These are phyloP conservation scores for Apogon hyalosoma DNA, from an alignment of 2,797 vertebrate genomes.

Conservation along the genomic window DNA sequence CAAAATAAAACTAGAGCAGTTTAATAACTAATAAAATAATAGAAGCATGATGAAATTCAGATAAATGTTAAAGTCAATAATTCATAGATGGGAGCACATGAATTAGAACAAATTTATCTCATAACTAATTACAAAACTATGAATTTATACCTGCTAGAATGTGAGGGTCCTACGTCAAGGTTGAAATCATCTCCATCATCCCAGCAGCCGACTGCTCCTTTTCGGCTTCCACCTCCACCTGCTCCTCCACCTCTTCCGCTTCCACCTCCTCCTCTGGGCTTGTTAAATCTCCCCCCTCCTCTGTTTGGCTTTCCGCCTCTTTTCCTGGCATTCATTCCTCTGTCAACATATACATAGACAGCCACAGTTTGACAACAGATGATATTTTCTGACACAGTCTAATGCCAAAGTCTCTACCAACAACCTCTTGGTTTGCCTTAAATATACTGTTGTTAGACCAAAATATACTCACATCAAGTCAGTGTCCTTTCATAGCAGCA, in stretches of 20 bases:
- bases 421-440: background rate
- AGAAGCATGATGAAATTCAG: too few relatives aligned
- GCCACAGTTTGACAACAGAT: slow-evolving; percentile 14
- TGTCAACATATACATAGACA: slow-evolving; percentile 28
- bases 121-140: background rate
- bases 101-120: too few relatives aligned
- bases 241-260: slow-evolving; percentile 51
- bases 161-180: slow-evolving; percentile 83
- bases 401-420: slow-evolving; percentile 2
- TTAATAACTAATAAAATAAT: too few relatives aligned
- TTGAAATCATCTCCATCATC: slow-evolving; percentile 93
- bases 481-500: slow-evolving; percentile 51
- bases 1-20: too few relatives aligned
- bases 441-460: background rate
- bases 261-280: slow-evolving; percentile 71
- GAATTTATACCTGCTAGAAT: slow-evolving; percentile 75
- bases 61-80: too few relatives aligned
- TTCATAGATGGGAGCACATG: too few relatives aligned
- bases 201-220: slow-evolving; percentile 86
- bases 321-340: slow-evolving; percentile 74
- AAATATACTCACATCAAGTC: slow-evolving; percentile 56
- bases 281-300: slow-evolving; percentile 85
- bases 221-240: slow-evolving; percentile 78
- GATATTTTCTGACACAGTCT: background rate
- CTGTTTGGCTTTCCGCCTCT: slow-evolving; percentile 83